Base-by-base conservation (phyloP, 2,888 invertebrate genomes). In the Oasisia sp. region DNA sequence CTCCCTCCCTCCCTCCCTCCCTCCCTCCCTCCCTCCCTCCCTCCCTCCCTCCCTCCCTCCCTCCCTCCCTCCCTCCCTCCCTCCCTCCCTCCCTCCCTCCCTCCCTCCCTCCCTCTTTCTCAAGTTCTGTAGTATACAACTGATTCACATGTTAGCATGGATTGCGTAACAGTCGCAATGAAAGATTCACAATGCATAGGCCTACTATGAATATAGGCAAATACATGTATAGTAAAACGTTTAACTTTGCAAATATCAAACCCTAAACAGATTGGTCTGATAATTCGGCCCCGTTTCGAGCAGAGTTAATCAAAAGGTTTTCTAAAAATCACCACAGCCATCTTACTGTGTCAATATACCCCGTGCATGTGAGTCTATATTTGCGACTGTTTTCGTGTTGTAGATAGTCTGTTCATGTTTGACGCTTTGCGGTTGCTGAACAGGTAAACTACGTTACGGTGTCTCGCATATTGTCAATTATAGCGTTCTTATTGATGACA, bases 381-480 rank as follows among this genome's bases (percentile, higher is more conserved):
- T 74, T 74, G 74, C 74, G 74, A 74, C 74, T 74, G 74, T 74
- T 74, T 74, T 74, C 74, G 19, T 74, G 14, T 74, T 74, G 74
- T 74, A 74, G 74, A 74, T 74, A 74, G 74, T 74, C 74, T 74
- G 27, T 74, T 74, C 74, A n/a, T 74, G 50, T 74, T 74, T 74
- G 74, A n/a, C 74, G 74, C 74, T 27, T 74, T 74, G 74, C 74
- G 74, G 74, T 74, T 74, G 74, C n/a, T 74, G 74, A 74, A 74
- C 74, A 74, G 74, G 74, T 74, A 74, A 74, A 74, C 74, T 74
- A 74, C 27, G 74, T 74, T 74, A 74, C 27, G 74, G 19, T 74
- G 74, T 27, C 74, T 74, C 50, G 50, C 50, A 50, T 50, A n/a
- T 19, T 50, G 50, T 7, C 50, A 50, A 50, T 14, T 50, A 38